Percentiles rank a stretch among this genome's conserved stretches.
phyloP scores from a whole-genome alignment of 2,888 invertebrate genomes.

The Diarsia dahlii region DNA sequence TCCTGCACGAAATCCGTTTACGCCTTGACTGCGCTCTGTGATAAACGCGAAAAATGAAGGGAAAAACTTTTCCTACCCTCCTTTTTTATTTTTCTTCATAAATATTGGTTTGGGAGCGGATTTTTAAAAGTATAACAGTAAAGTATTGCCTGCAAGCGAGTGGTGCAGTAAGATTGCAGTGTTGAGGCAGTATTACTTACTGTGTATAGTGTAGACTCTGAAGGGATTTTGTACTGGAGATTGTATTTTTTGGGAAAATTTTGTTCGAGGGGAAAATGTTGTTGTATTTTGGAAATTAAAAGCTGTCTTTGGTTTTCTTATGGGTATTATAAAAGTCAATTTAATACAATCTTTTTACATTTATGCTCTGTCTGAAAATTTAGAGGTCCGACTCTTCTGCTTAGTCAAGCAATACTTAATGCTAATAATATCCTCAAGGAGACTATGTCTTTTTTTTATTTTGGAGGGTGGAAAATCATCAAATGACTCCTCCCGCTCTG shows the following conservation, averaged over 20 bases:
- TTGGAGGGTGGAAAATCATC: too few species aligned
- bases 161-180: conserved; percentile 66
- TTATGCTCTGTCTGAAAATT: too few species aligned
- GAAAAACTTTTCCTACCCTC: conserved; percentile 27
- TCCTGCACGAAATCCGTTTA: conserved; percentile 40
- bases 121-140: conserved; percentile 66
- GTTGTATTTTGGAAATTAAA: neutral
- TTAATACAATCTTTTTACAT: neutral
- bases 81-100: conserved; percentile 64
- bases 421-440: too few species aligned
- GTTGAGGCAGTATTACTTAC: conserved; percentile 40
- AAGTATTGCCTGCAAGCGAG: conserved; percentile 65
- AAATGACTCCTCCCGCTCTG: too few species aligned
- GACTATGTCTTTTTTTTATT: too few species aligned
- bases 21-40: conserved; percentile 56
- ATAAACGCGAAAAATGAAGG: conserved; percentile 56
- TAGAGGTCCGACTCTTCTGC: too few species aligned
- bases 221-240: conserved; percentile 33
- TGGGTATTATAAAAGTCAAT: neutral
- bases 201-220: conserved; percentile 13
- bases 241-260: neutral
- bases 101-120: conserved; percentile 64
- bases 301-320: neutral
- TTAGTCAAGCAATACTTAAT: too few species aligned
- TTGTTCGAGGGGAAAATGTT: neutral